phyloP scores from a whole-genome alignment of 2,888 invertebrate species.

The Caenorhabditis wallacei region DNA sequence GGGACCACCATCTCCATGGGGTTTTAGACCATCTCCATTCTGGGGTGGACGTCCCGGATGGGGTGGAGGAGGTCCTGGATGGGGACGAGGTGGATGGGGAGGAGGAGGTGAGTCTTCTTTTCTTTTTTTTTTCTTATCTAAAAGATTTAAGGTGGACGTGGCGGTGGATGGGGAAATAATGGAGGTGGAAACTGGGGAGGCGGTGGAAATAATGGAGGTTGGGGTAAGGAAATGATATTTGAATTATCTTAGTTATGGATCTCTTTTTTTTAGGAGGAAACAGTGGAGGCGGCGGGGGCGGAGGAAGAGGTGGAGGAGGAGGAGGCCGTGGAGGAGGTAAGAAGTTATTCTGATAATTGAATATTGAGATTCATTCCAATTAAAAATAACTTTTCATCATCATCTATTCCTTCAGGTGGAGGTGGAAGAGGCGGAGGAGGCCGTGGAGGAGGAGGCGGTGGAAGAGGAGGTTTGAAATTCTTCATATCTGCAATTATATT shows the following conservation, averaged over 20 bases:
- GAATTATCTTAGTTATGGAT: background rate
- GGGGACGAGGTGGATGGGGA: constrained; percentile 38
- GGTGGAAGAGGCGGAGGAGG: constrained; percentile 43
- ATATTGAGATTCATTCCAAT: no score
- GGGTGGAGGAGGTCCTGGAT: constrained; percentile 35
- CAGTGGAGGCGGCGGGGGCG: constrained; percentile 51
- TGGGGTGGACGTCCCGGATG: constrained; percentile 38
- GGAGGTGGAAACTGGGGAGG: constrained; percentile 50
- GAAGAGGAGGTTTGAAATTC: constrained; percentile 7
- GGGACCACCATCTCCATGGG: constrained; percentile 50
- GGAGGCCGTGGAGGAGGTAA: constrained; percentile 39
- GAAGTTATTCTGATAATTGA: no score
- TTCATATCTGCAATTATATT: background rate
- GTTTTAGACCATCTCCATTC: constrained; percentile 37
- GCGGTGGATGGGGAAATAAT: constrained; percentile 50
- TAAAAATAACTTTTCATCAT: no score
- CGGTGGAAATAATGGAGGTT: constrained; percentile 45
- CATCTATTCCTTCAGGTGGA: constrained; percentile 14
- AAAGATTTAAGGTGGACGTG: constrained; percentile 3
- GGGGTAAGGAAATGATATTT: constrained; percentile 22
- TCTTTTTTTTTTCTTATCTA: background rate
- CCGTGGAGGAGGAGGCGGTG: constrained; percentile 36
- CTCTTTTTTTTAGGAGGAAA: constrained; percentile 28
- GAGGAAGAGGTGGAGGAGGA: constrained; percentile 30
- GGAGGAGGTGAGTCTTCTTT: background rate